Evolutionary conservation across 2,113 vertebrate genomes (phyloP), one percentile per base, ranked within the genome.

Genomic region (Megaleporinus macrocephalus): DNA sequence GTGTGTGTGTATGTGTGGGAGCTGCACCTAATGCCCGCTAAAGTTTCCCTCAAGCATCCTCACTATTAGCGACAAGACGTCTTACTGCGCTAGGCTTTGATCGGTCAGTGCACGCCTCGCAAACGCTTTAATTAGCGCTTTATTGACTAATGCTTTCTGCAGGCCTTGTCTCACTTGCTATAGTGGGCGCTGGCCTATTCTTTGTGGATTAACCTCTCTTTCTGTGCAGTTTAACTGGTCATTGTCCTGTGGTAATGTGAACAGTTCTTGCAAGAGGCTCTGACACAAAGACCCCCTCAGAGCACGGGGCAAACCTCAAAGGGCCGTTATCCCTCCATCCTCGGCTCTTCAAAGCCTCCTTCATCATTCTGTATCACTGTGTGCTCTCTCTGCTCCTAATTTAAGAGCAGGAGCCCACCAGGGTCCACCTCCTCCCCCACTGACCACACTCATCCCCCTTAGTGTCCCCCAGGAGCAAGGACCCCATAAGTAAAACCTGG

Each of bases 71-170:
- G 70, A 80, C 75, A 79, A 59, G 55, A 78, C 73, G n/a, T 53
- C 73, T 33, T 66, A 62, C 75, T 4, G 47, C 22, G 61, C 72
- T 66, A 20, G 49, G 63, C 85, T 89, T 87, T 89, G 85, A 84
- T 87, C 72, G 41, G 26, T 24, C 30, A 18, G 68, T 79, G 82
- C 72, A 82, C 55, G 11, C 30, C 73, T 83, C 71, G 53, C 81
- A 86, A 86, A 86, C 82, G 76, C 71, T 88, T 89, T 90, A 85
- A 88, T 89, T 88, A 85, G 83, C 84, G 70, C 77, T 87, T 88
- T 82, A 86, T 85, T 86, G 84, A 87, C 86, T 84, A 73, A 73
- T 80, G 81, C 82, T 75, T 86, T 88, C 82, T 87, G 78, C 36
- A 55, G 51, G 33, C 74, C 81, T 84, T 83, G 85, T 86, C 85